Base-by-base conservation (phyloP, 2,797 vertebrate genomes). In the Danio jaintianensis region DNA sequence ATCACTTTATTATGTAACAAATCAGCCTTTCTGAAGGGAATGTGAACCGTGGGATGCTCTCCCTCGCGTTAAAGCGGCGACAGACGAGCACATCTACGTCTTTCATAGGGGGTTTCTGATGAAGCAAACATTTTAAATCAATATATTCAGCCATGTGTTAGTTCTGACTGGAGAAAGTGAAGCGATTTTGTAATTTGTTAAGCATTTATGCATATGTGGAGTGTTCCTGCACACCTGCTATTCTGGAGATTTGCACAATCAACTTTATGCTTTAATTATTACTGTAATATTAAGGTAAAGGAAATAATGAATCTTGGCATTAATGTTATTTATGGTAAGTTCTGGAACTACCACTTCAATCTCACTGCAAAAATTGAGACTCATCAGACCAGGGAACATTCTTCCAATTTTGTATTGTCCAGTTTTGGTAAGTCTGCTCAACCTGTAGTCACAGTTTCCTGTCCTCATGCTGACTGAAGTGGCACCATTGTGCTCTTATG, bases 1-100 rank as follows among this genome's bases (percentile, higher is more conserved):
- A 72, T 53, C 40, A 68, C 53, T 83, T 85, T 72, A 72, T 79
- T 79, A 64, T 80, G 69, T 72, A 79, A 79, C 67, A 70, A 70
- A 61, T 79, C 66, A 79, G 77, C 18, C 20, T 71, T 79, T 79
- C 36, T 79, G 36, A 79, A 71, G 77, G 56, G 77, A 71, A 62
- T 53, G 48, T 10, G 47, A 79, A 70, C 66, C 43, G 8, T 78
- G 75, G 64, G 53, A 61, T 0, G 43, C 66, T 52, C n/a, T 61
- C 69, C 55, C 55, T 69, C 45, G 2, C 66, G n/a, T 61, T 79
- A 70, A 69, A 61, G 66, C 0, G 5, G 55, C 66, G 50, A 52
- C 45, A 79, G 76, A 78, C 43, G 6, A 18, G n/a, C 43, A 42
- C n/a, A 16, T 78, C 18, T 50, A 40, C 12, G 45, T 42, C 45